A percentile compares a stretch with the other conserved stretches of the same genome.
phyloP scores from a whole-genome alignment of 2,113 vertebrate genomes.

The Neopipo cinnamomea region DNA sequence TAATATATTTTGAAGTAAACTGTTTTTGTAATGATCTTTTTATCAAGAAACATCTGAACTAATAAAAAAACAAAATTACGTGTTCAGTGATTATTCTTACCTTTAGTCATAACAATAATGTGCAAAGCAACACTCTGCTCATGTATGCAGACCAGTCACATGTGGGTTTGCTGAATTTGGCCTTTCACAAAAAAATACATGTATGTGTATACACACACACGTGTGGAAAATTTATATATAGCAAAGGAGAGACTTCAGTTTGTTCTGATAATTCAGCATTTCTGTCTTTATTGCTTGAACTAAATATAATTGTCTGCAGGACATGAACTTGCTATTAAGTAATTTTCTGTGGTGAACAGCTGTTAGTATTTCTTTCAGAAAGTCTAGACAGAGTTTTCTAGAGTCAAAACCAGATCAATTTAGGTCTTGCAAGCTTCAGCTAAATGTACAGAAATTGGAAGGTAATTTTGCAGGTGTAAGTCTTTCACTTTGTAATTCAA shows the following conservation, averaged over 20 bases:
- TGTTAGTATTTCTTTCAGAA: neutral
- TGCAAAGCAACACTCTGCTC: neutral
- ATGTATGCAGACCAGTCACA: neutral
- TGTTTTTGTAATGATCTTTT: neutral
- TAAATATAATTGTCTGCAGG: neutral
- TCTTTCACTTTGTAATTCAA: neutral
- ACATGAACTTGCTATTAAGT: neutral
- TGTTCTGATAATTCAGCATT: neutral
- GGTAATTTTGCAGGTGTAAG: neutral
- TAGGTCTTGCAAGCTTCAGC: neutral
- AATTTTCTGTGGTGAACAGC: neutral
- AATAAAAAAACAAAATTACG: neutral
- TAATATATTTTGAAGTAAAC: neutral
- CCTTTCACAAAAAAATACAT: neutral
- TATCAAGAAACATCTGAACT: neutral
- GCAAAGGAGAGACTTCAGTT: neutral
- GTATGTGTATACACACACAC: neutral
- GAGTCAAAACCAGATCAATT: neutral
- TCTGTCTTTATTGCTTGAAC: neutral
- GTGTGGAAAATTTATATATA: neutral
- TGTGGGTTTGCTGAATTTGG: neutral
- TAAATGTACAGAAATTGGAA: neutral
- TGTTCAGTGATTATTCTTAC: neutral
- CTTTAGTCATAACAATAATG: neutral
- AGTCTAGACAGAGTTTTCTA: neutral